A percentile compares a stretch with the other conserved stretches of the same genome.
phyloP scores from a whole-genome alignment of 2,888 invertebrate genomes.

The Diplazon laetatorius region DNA sequence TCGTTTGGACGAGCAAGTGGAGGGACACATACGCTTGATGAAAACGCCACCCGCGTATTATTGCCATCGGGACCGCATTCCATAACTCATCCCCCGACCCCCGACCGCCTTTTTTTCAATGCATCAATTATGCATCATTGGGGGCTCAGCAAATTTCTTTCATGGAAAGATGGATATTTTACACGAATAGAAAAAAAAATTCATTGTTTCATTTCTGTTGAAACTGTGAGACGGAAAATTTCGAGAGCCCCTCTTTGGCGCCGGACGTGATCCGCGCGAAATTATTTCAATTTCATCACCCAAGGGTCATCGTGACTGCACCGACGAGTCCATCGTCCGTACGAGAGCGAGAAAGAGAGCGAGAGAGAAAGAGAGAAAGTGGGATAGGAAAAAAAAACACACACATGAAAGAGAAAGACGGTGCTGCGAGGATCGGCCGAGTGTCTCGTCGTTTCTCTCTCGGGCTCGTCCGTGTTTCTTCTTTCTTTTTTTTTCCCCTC shows the following conservation, averaged over 20 bases:
- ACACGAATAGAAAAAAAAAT: too few species aligned
- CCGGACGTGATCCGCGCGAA: not conserved
- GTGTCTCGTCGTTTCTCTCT: conserved; percentile 32
- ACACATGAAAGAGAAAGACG: too few species aligned
- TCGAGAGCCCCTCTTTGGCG: not conserved
- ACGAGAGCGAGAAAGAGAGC: not conserved
- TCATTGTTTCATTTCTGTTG: too few species aligned
- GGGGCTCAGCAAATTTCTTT: not conserved
- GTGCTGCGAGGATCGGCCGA: conserved; percentile 37
- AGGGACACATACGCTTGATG: conserved; percentile 55
- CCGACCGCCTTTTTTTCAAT: conserved; percentile 27
- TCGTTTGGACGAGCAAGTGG: conserved; percentile 52
- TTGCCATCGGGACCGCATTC: conserved; percentile 57
- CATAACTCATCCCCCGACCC: conserved; percentile 54
- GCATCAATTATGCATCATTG: conserved; percentile 58
- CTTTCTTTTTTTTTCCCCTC: conserved; percentile 43
- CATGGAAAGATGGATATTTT: too few species aligned
- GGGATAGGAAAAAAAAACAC: too few species aligned
- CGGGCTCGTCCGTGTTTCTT: conserved; percentile 44
- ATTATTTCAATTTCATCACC: conserved; percentile 40
- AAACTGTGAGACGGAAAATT: too few species aligned
- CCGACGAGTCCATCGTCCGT: conserved; percentile 50
- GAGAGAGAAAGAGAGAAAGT: not conserved
- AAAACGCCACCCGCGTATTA: conserved; percentile 38
- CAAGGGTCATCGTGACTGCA: conserved; percentile 27